These are phyloP conservation scores for Psittacula cyanocephala DNA, from an alignment of 2,113 vertebrate genomes.

Conservation along the genomic window DNA sequence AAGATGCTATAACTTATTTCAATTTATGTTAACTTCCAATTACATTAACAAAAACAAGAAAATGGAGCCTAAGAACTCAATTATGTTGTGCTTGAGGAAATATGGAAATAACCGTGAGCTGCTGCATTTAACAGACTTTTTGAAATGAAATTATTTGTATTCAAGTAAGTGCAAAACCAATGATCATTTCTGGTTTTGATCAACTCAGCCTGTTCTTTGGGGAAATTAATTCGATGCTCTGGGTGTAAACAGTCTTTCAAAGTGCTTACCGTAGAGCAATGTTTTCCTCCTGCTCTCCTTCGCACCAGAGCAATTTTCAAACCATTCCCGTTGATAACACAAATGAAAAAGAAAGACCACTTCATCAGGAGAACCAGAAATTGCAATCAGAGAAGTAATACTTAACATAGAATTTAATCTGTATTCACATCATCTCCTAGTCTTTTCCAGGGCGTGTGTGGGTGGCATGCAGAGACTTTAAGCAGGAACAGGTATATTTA, in stretches of 20 bases:
- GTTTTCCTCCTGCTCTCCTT: slow-evolving; percentile 24
- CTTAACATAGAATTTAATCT: background rate
- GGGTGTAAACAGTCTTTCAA: slow-evolving; percentile 33
- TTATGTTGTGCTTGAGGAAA: slow-evolving; percentile 6
- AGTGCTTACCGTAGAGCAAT: background rate
- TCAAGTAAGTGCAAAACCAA: slow-evolving; percentile 35
- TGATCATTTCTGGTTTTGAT: slow-evolving; percentile 44
- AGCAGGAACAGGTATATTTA: background rate
- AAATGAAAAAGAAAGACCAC: slow-evolving; percentile 15
- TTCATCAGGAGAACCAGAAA: slow-evolving; percentile 15
- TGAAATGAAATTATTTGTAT: slow-evolving; percentile 51
- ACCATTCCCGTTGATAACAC: background rate
- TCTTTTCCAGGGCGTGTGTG: background rate
- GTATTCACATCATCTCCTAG: background rate
- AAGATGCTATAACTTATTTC: background rate
- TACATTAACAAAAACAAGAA: background rate
- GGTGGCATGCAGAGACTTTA: background rate
- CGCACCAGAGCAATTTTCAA: slow-evolving; percentile 53
- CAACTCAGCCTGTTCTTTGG: slow-evolving; percentile 39
- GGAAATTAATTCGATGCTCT: slow-evolving; percentile 50
- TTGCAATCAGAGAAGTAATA: slow-evolving; percentile 21
- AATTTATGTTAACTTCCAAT: background rate
- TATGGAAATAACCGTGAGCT: slow-evolving; percentile 1
- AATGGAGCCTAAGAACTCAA: background rate
- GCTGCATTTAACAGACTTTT: background rate